Base-by-base conservation (phyloP, 1,140 invertebrate genomes). In the Drosophila arawakana region DNA sequence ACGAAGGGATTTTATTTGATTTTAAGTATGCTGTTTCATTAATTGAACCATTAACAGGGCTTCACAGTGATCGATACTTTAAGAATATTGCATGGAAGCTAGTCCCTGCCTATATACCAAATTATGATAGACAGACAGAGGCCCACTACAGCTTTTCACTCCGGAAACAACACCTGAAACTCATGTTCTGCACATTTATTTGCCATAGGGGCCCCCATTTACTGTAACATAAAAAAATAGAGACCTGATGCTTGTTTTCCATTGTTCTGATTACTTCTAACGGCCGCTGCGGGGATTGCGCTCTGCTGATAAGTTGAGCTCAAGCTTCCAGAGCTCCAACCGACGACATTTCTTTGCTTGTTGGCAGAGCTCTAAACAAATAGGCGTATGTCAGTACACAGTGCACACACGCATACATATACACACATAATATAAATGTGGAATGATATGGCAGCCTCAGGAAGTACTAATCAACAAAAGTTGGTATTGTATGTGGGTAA, bases 381-480 rank as follows among this genome's bases (percentile, higher is more conserved):
- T 81, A 76, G 60, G 52, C 73, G 52, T 55, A 57, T 69, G 37
- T 59, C 34, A 21, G 44, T 66, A 59, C 44, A 66, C 59, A 54
- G n/a, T 73, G 49, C 44, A 39, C 60, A 73, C 39, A 65, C 43
- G 54, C 62, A 35, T 25, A 35, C 8, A 44, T 15, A 58, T 50
- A 21, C 15, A 46, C 34, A 61, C 18, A 44, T 55, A 4, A 8
- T 35, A 11, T 62, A 15, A 25, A 7, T 76, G 74, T 79, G 55
- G 43, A 79, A 76, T 85, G 76, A 88, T 73, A 88, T 72, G 68
- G 70, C 83, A 89, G 80, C 80, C 80, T 81, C 85, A 88, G 84
- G 84, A 88, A 88, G 84, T 88, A 84, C 80, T 88, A 88, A 88
- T 88, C 84, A 88, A 86, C 81, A 89, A 83, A 84, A 76, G 74